Evolutionary conservation across 2,888 invertebrate species (phyloP).

Genomic region (Miltochrista miniata): DNA sequence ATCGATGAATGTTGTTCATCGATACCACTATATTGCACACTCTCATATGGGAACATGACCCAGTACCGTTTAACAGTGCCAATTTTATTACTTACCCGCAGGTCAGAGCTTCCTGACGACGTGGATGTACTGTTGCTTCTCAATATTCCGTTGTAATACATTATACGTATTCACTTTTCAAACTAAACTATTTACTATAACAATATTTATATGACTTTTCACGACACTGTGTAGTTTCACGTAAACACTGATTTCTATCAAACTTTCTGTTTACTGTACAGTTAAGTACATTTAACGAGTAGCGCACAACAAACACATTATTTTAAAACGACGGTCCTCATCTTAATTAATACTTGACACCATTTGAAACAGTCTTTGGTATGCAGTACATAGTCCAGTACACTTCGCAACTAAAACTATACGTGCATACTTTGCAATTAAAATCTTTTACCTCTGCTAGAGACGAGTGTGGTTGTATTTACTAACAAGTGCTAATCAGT

Average conservation of each 20-base stretch:
- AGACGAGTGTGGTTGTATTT: slow-evolving; percentile 25
- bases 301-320: slow-evolving; percentile 42
- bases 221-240: slow-evolving; percentile 1
- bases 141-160: slow-evolving; percentile 61
- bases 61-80: too few species aligned
- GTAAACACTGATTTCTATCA: not conserved
- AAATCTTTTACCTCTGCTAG: slow-evolving; percentile 10
- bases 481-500: slow-evolving; percentile 26
- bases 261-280: slow-evolving; percentile 35
- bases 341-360: slow-evolving; percentile 46
- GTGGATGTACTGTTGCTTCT: slow-evolving; percentile 68
- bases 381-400: slow-evolving; percentile 30
- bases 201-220: slow-evolving; percentile 14
- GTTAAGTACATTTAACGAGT: slow-evolving; percentile 47
- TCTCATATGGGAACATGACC: too few species aligned
- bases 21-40: too few species aligned
- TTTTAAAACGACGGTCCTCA: slow-evolving; percentile 38
- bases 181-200: slow-evolving; percentile 6
- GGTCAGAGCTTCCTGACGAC: slow-evolving; percentile 71
- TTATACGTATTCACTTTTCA: slow-evolving; percentile 24
- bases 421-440: slow-evolving; percentile 30
- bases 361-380: slow-evolving; percentile 31
- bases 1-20: too few species aligned
- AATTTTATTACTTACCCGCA: slow-evolving; percentile 57
- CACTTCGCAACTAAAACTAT: slow-evolving; percentile 22